These are phyloP conservation scores for Parapristionchus giblindavisi DNA, from an alignment of 2,888 invertebrate genomes.

Conservation along the genomic window DNA sequence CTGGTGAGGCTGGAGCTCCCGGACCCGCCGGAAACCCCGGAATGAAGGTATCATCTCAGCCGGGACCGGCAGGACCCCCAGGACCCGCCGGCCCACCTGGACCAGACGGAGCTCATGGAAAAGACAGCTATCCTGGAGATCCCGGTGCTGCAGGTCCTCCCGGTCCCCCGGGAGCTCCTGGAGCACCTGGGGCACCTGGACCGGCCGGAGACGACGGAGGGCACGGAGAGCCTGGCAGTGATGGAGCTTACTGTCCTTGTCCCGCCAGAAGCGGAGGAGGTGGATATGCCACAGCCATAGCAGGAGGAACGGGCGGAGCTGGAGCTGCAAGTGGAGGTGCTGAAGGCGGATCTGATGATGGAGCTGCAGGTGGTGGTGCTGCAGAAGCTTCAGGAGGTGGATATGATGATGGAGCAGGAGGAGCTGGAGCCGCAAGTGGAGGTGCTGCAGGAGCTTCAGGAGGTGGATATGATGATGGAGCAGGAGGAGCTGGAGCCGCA, in stretches of 20 bases:
- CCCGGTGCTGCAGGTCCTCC: conserved; percentile 1
- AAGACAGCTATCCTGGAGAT: too few species aligned
- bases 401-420: too few species aligned
- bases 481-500: too few species aligned
- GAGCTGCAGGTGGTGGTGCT: too few species aligned
- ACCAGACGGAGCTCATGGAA: too few species aligned
- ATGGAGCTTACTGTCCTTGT: neutral
- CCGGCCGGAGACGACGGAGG: neutral
- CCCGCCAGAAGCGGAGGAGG: neutral
- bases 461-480: too few species aligned
- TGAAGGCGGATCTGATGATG: too few species aligned
- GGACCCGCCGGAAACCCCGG: neutral
- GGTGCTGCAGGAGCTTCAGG: too few species aligned
- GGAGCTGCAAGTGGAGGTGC: too few species aligned
- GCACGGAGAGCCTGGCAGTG: neutral
- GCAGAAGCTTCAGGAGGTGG: too few species aligned
- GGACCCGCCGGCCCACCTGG: neutral
- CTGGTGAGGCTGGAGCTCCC: conserved; percentile 1
- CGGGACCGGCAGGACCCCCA: conserved; percentile 4
- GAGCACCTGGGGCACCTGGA: neutral
- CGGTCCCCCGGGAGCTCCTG: neutral
- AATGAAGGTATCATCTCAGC: neutral
- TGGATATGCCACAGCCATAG: neutral
- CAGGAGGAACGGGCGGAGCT: too few species aligned
- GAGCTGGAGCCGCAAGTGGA: too few species aligned